Conservation (phyloP, 2,888 invertebrate genomes). For the Acronicta alni region DNA sequence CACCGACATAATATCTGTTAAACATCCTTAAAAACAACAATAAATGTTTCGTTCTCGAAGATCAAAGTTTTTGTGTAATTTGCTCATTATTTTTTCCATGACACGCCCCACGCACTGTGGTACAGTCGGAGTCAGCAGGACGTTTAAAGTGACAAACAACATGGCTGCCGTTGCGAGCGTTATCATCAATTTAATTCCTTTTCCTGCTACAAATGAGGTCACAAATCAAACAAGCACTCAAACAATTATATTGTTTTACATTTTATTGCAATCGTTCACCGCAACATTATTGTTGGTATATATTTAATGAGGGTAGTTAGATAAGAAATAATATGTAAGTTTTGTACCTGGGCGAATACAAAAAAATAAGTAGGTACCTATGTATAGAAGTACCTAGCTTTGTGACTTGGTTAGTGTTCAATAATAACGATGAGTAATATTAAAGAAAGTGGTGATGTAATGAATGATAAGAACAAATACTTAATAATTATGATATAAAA, state of each 20-base stretch:
- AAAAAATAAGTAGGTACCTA: no score
- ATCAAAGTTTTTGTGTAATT: slow-evolving; percentile 1
- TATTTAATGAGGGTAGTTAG: slow-evolving; percentile 56
- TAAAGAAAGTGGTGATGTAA: slow-evolving; percentile 35
- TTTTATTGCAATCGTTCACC: slow-evolving; percentile 40
- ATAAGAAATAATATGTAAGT: slow-evolving; percentile 26
- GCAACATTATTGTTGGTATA: slow-evolving; percentile 20
- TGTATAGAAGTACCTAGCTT: slow-evolving; percentile 30
- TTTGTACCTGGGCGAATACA: no score
- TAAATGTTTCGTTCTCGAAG: not conserved
- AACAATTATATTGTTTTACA: slow-evolving; percentile 59
- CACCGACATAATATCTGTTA: not conserved
- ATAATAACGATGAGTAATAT: slow-evolving; percentile 34
- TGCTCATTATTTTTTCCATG: slow-evolving; percentile 21
- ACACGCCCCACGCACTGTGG: slow-evolving; percentile 51
- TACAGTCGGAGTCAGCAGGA: slow-evolving; percentile 45
- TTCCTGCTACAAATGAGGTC: slow-evolving; percentile 88
- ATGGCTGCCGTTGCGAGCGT: slow-evolving; percentile 71
- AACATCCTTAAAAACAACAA: not conserved
- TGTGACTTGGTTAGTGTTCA: slow-evolving; percentile 25
- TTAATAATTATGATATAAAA: no score
- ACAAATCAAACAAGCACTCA: slow-evolving; percentile 77
- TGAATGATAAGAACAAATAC: slow-evolving; percentile 11
- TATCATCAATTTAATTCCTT: slow-evolving; percentile 86
- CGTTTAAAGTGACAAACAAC: slow-evolving; percentile 67